Base-by-base conservation (phyloP, 2,113 vertebrate genomes). In the Corynorhinus townsendii region DNA sequence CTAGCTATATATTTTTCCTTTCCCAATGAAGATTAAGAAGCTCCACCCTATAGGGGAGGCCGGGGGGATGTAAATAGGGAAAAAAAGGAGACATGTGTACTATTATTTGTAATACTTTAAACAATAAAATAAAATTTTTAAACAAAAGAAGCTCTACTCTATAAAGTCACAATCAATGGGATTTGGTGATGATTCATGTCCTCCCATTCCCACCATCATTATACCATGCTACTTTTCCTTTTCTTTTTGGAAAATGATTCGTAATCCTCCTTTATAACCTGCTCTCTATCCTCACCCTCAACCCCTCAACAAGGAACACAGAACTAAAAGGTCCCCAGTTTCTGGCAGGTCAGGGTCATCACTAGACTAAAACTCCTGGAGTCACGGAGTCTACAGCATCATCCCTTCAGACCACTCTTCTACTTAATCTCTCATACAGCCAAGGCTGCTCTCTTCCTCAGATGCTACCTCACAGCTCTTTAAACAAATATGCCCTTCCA, bases 21-120 rank as follows among this genome's bases (percentile, higher is more conserved):
- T 88, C 11, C 85, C 90, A 49, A 82, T 64, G 11, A 90, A 90
- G 16, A 68, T 82, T 89, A 79, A 96, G 93, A 76, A 94, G 73
- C 47, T 84, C 45, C 49, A 16, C 66, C 24, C 22, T 56, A 56
- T 56, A 22, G 19, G 54, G 20, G 19, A 56, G 54, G 54, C 7
- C 7, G 2, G 20, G 19, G 7, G 7, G 7, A 56, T 20, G 54
- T 56, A 19, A 56, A 56, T 56, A 5, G 54, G 20, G 20, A 2
- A 56, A 8, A 22, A 54, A 22, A 8, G 19, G 52, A 54, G 52
- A 54, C 19, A 22, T 54, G 19, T 52, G 52, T 52, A 19, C 52
- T 52, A 52, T 52, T 52, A 52, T 52, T 19, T 52, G 16, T 52
- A 52, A 52, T 52, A 52, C 6, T 17, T 52, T 52, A 52, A 54